phyloP scores from a whole-genome alignment of 1,140 invertebrate species.

The Trichogramma pretiosum region DNA sequence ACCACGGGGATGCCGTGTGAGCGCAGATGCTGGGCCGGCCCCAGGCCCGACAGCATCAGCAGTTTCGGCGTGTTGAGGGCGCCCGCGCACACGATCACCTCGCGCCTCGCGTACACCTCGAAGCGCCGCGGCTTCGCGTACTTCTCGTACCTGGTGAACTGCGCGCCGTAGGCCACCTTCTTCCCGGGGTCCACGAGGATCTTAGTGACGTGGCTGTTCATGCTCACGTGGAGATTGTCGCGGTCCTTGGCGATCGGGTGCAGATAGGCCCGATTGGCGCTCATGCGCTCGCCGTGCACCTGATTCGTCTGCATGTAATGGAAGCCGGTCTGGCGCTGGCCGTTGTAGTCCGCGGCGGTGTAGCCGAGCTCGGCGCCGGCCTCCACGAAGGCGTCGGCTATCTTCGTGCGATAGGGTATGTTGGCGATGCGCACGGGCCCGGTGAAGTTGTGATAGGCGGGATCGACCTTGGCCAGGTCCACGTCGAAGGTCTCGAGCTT shows the following conservation, averaged over 20 bases:
- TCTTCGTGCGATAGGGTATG: no score
- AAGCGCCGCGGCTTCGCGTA: no score
- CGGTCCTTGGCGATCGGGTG: not conserved
- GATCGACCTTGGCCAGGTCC: no score
- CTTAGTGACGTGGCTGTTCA: not conserved
- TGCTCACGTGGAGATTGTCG: not conserved
- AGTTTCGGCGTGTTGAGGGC: conserved; percentile 52
- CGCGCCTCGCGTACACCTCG: no score
- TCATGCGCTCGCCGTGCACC: not conserved
- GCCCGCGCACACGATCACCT: conserved; percentile 57
- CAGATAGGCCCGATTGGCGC: not conserved
- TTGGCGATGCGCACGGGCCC: no score
- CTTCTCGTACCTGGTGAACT: not conserved
- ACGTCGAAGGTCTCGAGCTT: no score
- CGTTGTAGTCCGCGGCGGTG: no score
- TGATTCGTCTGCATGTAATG: not conserved
- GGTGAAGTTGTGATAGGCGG: no score
- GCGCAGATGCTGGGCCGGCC: conserved; percentile 44
- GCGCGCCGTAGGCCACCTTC: not conserved
- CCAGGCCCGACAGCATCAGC: conserved; percentile 52
- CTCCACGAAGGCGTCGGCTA: no score
- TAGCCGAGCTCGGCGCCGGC: no score
- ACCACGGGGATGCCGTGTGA: conserved; percentile 44
- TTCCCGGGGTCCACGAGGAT: not conserved
- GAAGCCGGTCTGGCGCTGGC: no score